Percentiles rank a stretch among this genome's conserved stretches.
Evolutionary conservation across 1,140 invertebrate genomes (phyloP).

Genomic region (Lycorma delicatula): DNA sequence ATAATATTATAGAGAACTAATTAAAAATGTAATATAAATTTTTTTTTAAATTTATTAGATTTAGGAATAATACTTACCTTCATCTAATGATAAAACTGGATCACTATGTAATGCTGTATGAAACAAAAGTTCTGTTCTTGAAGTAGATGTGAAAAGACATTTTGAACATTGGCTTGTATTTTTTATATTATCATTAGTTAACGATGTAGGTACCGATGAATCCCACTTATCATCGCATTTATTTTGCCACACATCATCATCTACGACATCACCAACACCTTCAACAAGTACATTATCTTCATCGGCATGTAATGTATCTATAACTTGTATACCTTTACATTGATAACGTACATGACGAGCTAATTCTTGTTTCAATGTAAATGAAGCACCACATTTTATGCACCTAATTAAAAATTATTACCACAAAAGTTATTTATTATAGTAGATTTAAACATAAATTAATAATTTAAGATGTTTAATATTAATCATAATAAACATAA

Average conservation of each 20-base stretch:
- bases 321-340: too few relatives aligned
- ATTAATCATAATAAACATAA: too few relatives aligned
- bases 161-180: constrained; percentile 31
- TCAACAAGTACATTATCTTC: too few relatives aligned
- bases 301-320: too few relatives aligned
- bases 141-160: constrained; percentile 41
- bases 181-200: background rate
- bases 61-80: too few relatives aligned
- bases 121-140: constrained; percentile 50
- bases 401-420: too few relatives aligned
- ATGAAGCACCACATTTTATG: constrained; percentile 48
- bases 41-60: too few relatives aligned
- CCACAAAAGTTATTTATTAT: too few relatives aligned
- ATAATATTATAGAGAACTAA: too few relatives aligned
- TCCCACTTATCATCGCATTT: background rate
- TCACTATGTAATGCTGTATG: constrained; percentile 52
- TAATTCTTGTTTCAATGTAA: constrained; percentile 61
- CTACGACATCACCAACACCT: background rate
- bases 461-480: too few relatives aligned
- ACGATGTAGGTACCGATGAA: background rate
- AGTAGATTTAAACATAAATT: too few relatives aligned
- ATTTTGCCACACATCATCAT: background rate
- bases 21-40: too few relatives aligned
- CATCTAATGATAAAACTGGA: constrained; percentile 26
- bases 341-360: constrained; percentile 48